phyloP scores from a whole-genome alignment of 2,888 invertebrate species.

The Chymomyza procnemis region DNA sequence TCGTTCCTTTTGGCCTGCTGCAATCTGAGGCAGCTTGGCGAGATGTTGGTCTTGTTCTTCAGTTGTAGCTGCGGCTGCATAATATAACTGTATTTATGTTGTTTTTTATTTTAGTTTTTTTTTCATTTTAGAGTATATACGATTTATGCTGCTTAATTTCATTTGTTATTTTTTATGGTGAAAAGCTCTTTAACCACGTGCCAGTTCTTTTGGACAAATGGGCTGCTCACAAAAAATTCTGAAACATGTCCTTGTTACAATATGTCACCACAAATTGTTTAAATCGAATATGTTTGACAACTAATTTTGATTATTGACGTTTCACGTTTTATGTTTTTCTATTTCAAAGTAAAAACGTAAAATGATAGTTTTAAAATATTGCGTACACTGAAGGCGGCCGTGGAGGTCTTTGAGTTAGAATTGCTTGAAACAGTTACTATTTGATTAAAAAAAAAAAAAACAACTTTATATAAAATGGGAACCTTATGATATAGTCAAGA shows the following conservation, averaged over 20 bases:
- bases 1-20: constrained; percentile 48
- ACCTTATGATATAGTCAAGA: too few species aligned
- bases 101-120: neutral
- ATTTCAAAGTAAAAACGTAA: too few species aligned
- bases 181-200: constrained; percentile 42
- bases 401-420: too few species aligned
- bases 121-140: constrained; percentile 3
- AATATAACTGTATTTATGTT: constrained; percentile 69
- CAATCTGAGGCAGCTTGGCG: constrained; percentile 50
- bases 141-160: constrained; percentile 15
- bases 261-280: neutral
- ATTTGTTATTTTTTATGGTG: neutral
- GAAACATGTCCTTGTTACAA: neutral
- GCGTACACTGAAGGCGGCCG: too few species aligned
- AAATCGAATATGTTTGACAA: too few species aligned
- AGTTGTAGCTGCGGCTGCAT: constrained; percentile 46
- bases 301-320: too few species aligned
- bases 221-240: neutral
- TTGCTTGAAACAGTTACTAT: too few species aligned
- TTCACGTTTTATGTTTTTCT: too few species aligned
- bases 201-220: constrained; percentile 34
- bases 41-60: neutral
- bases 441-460: too few species aligned
- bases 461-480: too few species aligned
- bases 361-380: too few species aligned